Base-by-base conservation (phyloP, 2,113 vertebrate genomes). In the Odontesthes bonariensis region DNA sequence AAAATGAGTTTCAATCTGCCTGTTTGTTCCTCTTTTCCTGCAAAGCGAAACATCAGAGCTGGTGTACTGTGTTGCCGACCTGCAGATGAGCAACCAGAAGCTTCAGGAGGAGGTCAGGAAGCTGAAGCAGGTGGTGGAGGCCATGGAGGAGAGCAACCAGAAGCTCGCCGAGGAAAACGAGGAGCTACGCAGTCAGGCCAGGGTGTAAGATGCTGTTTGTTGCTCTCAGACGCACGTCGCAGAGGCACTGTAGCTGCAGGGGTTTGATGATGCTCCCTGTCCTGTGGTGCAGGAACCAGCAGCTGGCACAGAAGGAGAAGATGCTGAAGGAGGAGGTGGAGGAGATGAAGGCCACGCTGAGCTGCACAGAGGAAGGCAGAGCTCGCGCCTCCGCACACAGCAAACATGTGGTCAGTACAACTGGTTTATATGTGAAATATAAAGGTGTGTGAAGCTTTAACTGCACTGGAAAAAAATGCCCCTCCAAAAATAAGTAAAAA, bases 321-420 rank as follows among this genome's bases (percentile, higher is more conserved):
- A 90, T 94, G 38, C 85, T 98, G 74, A 96, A 97, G 80, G 96
- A 97, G 42, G 96, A 98, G 44, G 91, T 98, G 65, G 97, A 98
- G 87, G 97, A 98, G 85, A 93, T 95, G 89, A 98, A 97, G 91
- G 87, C 53, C 31, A 94, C 79, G 14, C 64, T 97, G 80, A 94
- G 70, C 53, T 75, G 90, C 14, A 94, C 92, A 0, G 95, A 99
- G 88, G 95, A 97, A 77, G 90, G 84, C 63, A 93, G 90, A 22
- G 91, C 93, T 53, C 86, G 88, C 7, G 77, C 88, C 22, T 73
- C 89, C 0, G 91, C 92, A 22, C 95, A 94, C 82, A 95, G 91
- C 84, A 98, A 95, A 68, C 93, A 94, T 46, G 92, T 96, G 64
- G 96, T 98, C 1, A 42, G 6, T 3, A 27, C 1, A 27, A 27